Evolutionary conservation across 2,888 invertebrate genomes (phyloP), one percentile per base, ranked within the genome.

Genomic region (Oxytorus armatus): DNA sequence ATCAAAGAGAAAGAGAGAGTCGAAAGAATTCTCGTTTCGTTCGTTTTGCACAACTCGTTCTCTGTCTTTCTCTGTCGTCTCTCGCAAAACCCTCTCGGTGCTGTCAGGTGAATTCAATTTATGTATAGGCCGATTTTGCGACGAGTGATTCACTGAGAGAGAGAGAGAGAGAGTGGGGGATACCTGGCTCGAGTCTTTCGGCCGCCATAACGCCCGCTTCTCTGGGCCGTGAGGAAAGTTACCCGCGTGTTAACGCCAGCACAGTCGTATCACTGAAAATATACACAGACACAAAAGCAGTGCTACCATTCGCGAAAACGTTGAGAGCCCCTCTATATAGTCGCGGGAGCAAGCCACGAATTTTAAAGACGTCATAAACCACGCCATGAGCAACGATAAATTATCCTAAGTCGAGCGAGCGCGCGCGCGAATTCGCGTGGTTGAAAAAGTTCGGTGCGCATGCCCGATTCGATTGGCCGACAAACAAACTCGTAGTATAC

Each of bases 31-130:
- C 55, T 78, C 73, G 72, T 72, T 59, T 72, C 29, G 23, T 18
- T 57, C 44, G 72, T 72, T 72, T 72, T 72, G 72, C 25, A 25
- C 51, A 42, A 73, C 57, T 78, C 78, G 59, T 53, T 69, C 44
- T 74, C 70, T 79, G n/a, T n/a, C n/a, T n/a, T n/a, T n/a, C n/a
- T n/a, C n/a, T n/a, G n/a, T n/a, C 81, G 81, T 83, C 79, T 79
- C 73, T 72, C 72, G 80, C n/a, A n/a, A 69, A 83, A 79, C 81
- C 65, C 65, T 65, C 74, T 63, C 44, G 79, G 77, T 81, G 77
- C 83, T 82, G 83, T 83, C 83, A 83, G 81, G 82, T 82, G 79
- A 82, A 82, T 82, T 83, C 82, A 82, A 83, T 83, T 83, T 83
- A 83, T 83, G 83, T 82, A 81, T 77, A 83, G 79, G 77, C 75